Conservation (phyloP, 2,888 invertebrate species). For the Phyllotreta cruciferae region DNA sequence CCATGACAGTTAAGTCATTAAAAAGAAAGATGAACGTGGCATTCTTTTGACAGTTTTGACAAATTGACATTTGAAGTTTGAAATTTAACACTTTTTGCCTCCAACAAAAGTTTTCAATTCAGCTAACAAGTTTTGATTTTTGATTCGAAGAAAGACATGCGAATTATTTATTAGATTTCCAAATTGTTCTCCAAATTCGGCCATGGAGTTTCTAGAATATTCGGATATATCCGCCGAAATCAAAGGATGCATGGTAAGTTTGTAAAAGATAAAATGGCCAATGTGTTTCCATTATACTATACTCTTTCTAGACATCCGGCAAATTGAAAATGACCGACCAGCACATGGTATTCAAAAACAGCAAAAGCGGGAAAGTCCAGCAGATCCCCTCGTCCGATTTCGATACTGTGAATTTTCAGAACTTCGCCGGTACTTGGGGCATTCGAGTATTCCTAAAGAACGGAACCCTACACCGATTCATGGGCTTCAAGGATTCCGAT, state of each 20-base stretch:
- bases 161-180: too few species aligned
- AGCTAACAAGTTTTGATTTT: too few species aligned
- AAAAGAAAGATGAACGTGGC: too few species aligned
- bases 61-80: too few species aligned
- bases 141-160: too few species aligned
- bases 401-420: constrained; percentile 90
- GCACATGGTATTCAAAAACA: constrained; percentile 91
- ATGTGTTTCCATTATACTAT: not conserved
- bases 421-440: constrained; percentile 90
- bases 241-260: constrained; percentile 84
- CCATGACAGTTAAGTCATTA: too few species aligned
- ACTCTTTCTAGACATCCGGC: constrained; percentile 78
- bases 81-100: too few species aligned
- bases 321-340: constrained; percentile 91
- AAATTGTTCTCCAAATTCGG: too few species aligned
- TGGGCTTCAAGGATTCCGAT: constrained; percentile 94
- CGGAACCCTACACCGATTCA: constrained; percentile 89
- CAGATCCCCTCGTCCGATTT: constrained; percentile 85
- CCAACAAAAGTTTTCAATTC: too few species aligned
- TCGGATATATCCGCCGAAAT: constrained; percentile 84
- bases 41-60: too few species aligned
- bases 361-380: constrained; percentile 95
- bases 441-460: constrained; percentile 88
- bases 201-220: constrained; percentile 87
- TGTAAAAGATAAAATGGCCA: not conserved